Percentiles rank a stretch among this genome's conserved stretches.
phyloP scores from a whole-genome alignment of 2,797 vertebrate genomes.

The Phaenicophaeus curvirostris region DNA sequence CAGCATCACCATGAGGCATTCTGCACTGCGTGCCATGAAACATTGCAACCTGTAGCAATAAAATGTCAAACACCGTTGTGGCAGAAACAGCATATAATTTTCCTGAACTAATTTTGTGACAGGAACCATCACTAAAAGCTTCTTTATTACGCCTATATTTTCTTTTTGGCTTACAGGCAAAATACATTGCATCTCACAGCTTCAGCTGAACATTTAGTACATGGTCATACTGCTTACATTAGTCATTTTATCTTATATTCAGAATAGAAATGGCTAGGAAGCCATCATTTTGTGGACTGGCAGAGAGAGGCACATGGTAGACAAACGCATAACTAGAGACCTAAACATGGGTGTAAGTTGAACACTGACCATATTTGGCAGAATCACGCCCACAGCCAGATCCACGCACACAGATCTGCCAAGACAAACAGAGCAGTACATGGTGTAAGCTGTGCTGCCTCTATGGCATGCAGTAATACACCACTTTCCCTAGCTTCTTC shows the following conservation, averaged over 20 bases:
- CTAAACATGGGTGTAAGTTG: constrained; percentile 65
- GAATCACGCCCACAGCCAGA: constrained; percentile 70
- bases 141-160: background rate
- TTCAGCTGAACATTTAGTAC: constrained; percentile 24
- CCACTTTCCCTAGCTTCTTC: constrained; percentile 1
- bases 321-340: constrained; percentile 67
- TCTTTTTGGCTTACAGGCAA: constrained; percentile 24
- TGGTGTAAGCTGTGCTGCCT: constrained; percentile 65
- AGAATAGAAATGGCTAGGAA: constrained; percentile 36
- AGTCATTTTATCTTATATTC: background rate
- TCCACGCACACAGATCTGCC: constrained; percentile 69
- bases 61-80: background rate
- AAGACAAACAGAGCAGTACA: constrained; percentile 74
- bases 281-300: constrained; percentile 58
- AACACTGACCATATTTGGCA: constrained; percentile 72
- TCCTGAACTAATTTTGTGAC: constrained; percentile 29
- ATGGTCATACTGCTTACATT: background rate
- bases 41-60: constrained; percentile 2
- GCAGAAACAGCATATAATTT: background rate
- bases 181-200: background rate
- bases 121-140: constrained; percentile 27
- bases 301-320: constrained; percentile 67
- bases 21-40: constrained; percentile 55
- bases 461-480: constrained; percentile 56
- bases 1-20: constrained; percentile 43